Conservation (phyloP, 1,140 invertebrate species). For the Steinernema feltiae region DNA sequence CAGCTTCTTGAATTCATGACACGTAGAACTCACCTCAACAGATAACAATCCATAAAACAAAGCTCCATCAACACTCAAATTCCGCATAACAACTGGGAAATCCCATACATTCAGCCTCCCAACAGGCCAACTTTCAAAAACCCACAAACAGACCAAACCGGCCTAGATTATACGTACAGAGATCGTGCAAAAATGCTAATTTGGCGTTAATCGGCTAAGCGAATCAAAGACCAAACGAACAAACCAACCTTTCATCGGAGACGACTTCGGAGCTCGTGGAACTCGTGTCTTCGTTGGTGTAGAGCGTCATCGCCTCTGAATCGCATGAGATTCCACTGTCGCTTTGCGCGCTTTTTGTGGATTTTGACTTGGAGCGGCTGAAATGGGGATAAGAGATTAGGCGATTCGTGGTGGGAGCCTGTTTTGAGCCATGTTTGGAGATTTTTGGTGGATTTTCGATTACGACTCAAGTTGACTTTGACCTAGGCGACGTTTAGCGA, state of each 20-base stretch:
- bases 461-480: too few species aligned
- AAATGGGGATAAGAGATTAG: background rate
- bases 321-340: background rate
- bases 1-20: too few species aligned
- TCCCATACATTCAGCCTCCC: too few species aligned
- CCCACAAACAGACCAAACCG: too few species aligned
- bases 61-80: background rate
- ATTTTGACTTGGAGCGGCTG: background rate
- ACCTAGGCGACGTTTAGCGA: too few species aligned
- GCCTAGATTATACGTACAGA: too few species aligned
- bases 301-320: background rate
- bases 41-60: background rate
- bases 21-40: background rate
- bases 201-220: background rate
- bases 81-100: too few species aligned
- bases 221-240: background rate
- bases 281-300: background rate
- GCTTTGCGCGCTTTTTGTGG: background rate
- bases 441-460: too few species aligned
- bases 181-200: background rate
- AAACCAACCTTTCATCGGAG: constrained; percentile 4
- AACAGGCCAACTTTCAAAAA: too few species aligned
- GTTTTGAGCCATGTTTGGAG: too few species aligned
- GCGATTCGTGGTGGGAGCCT: too few species aligned
- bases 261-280: background rate